Evolutionary conservation across 2,888 invertebrate genomes (phyloP).

Genomic region (Synanthedon tipuliformis): DNA sequence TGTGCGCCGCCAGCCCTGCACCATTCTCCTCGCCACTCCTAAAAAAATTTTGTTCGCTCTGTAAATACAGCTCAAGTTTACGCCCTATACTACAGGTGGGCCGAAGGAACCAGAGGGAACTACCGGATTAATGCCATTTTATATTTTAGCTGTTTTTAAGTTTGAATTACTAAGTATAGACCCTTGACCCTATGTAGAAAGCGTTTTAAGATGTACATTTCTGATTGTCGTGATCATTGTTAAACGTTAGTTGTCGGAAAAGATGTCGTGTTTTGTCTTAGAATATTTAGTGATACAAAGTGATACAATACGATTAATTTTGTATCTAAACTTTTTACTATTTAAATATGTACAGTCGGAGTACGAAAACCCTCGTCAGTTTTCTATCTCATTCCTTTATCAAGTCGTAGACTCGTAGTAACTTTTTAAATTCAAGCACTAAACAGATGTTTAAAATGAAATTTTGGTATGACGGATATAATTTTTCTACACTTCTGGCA

Average conservation of each 20-base stretch:
- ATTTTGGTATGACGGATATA: no score
- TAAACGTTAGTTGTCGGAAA: conserved; percentile 14
- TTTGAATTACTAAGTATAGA: conserved; percentile 14
- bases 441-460: no score
- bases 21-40: conserved; percentile 73
- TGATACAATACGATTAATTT: no score
- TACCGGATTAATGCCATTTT: conserved; percentile 53
- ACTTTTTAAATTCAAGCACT: no score
- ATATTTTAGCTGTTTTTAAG: background rate
- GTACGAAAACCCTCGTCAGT: no score
- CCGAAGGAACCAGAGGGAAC: conserved; percentile 57
- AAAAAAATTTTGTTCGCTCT: conserved; percentile 37
- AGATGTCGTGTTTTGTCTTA: no score
- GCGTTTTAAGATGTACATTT: conserved; percentile 13
- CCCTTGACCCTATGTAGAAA: conserved; percentile 40
- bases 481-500: no score
- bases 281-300: no score
- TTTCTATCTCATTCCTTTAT: no score
- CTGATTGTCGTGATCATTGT: conserved; percentile 10
- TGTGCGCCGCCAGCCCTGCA: conserved; percentile 83
- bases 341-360: no score
- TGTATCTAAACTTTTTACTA: no score
- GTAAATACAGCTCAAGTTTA: conserved; percentile 55
- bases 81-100: conserved; percentile 58
- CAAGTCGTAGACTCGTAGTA: no score